A percentile compares a stretch with the other conserved stretches of the same genome.
Conservation (phyloP, 2,888 invertebrate genomes). For the Ceratothoa steindachneri region DNA sequence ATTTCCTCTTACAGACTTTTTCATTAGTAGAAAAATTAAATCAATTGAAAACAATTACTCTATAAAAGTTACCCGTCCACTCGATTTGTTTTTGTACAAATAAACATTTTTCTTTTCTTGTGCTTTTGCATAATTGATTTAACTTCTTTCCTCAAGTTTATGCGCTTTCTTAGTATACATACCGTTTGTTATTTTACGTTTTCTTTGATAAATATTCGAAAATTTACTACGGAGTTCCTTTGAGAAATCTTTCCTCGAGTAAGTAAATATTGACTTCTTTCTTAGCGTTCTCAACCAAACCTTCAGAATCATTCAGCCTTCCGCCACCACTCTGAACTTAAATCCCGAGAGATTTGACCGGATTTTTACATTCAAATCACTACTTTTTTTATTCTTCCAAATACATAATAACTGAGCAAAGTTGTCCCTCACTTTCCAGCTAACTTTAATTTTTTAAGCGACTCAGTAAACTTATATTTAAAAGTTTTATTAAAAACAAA, state of each 20-base stretch:
- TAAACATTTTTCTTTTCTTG: no score
- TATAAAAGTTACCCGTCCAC: no score
- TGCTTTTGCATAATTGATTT: no score
- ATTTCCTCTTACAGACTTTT: no score
- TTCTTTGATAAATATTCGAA: no score
- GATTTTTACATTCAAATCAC: not conserved
- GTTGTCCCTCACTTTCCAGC: not conserved
- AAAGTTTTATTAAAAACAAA: constrained; percentile 8
- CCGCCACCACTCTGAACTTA: not conserved
- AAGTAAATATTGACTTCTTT: not conserved
- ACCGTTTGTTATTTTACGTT: no score
- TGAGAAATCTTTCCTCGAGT: not conserved
- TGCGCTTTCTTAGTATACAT: no score
- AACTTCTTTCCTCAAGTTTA: no score
- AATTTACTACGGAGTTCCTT: not conserved
- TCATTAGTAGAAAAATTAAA: no score
- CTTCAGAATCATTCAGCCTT: not conserved
- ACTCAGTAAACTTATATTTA: not conserved
- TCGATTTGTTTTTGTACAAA: no score
- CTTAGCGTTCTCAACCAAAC: no score
- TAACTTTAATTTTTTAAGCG: constrained; percentile 6
- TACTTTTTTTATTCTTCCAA: not conserved
- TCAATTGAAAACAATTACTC: no score
- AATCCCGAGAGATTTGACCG: not conserved
- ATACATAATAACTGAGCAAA: constrained; percentile 3